Conservation (phyloP, 1,140 invertebrate genomes). For the Pentalonia nigronervosa region DNA sequence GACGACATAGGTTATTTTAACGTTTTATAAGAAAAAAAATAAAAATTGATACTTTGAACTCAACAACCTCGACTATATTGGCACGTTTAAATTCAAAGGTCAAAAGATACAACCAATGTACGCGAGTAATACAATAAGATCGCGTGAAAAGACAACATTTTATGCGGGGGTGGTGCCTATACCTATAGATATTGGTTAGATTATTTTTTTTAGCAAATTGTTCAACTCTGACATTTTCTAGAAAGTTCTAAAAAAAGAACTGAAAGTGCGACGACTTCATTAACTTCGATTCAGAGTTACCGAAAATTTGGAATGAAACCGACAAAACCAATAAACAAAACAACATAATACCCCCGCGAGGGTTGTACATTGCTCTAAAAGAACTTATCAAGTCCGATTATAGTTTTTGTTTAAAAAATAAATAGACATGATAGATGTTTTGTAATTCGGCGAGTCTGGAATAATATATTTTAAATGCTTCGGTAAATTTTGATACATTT, state of each 20-base stretch:
- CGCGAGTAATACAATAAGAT: conserved; percentile 25
- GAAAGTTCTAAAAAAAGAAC: background rate
- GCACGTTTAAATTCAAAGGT: conserved; percentile 15
- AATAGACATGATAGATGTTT: background rate
- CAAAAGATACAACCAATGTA: background rate
- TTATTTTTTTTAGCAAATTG: conserved; percentile 33
- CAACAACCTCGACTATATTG: background rate
- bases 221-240: conserved; percentile 15
- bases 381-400: background rate
- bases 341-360: background rate
- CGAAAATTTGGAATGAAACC: background rate
- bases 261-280: background rate
- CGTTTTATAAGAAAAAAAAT: background rate
- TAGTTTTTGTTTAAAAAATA: background rate
- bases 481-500: background rate
- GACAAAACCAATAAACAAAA: background rate
- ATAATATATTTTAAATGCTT: background rate
- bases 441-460: too few species aligned
- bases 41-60: conserved; percentile 22
- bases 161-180: conserved; percentile 28
- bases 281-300: background rate
- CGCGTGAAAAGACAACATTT: conserved; percentile 45
- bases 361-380: background rate
- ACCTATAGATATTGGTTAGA: background rate
- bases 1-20: background rate